phyloP scores from a whole-genome alignment of 2,888 invertebrate genomes.

The Trichopria drosophilae region DNA sequence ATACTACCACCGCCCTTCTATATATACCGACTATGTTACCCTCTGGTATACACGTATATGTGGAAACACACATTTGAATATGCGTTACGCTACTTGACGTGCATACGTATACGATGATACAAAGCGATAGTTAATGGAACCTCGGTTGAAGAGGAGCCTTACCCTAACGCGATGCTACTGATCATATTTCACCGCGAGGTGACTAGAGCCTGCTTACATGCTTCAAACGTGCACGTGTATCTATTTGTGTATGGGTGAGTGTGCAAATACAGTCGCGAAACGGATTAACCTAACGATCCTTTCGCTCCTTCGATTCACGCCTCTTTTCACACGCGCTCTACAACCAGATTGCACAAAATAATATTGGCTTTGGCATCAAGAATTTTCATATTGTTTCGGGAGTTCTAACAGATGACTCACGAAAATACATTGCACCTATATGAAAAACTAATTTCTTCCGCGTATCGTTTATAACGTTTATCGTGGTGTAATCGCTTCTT shows the following conservation, averaged over 20 bases:
- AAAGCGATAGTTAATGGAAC: constrained; percentile 17
- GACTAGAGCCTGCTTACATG: too few relatives aligned
- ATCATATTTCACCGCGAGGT: constrained; percentile 19
- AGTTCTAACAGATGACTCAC: too few relatives aligned
- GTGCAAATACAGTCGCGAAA: constrained; percentile 1
- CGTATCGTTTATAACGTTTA: too few relatives aligned
- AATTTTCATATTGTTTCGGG: constrained; percentile 18
- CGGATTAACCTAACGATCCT: constrained; percentile 23
- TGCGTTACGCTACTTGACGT: too few relatives aligned
- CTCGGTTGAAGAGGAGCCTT: not conserved
- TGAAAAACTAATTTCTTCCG: too few relatives aligned
- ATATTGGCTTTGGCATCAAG: constrained; percentile 11
- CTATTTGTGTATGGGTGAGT: not conserved
- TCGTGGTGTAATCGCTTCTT: too few relatives aligned
- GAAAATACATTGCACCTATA: too few relatives aligned
- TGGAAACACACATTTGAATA: too few relatives aligned
- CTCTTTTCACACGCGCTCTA: too few relatives aligned
- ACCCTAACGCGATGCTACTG: not conserved
- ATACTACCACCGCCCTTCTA: too few relatives aligned
- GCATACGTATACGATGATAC: not conserved
- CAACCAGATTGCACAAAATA: constrained; percentile 17
- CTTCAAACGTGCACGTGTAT: not conserved
- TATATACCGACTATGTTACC: too few relatives aligned
- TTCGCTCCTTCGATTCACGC: not conserved
- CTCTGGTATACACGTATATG: too few relatives aligned